A percentile compares a stretch with the other conserved stretches of the same genome.
Conservation (phyloP, 2,888 invertebrate genomes). For the Drosophila anomalata region DNA sequence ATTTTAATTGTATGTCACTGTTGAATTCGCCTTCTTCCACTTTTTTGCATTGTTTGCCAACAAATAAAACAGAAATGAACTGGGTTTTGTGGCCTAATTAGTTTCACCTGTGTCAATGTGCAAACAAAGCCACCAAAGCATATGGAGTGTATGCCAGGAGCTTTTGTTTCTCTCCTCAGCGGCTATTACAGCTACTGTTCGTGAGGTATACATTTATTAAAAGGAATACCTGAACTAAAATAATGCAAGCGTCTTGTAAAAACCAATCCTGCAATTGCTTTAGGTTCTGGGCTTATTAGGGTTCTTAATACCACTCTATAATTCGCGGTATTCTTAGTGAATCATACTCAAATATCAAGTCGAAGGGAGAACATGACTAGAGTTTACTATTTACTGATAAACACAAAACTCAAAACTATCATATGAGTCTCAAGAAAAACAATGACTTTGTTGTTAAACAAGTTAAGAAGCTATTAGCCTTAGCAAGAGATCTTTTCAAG, state of each 20-base stretch:
- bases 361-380: constrained; percentile 9
- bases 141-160: constrained; percentile 45
- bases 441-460: too few relatives aligned
- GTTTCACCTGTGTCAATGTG: constrained; percentile 79
- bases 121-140: constrained; percentile 64
- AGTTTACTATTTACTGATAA: constrained; percentile 17
- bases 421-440: constrained; percentile 13
- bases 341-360: not conserved
- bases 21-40: constrained; percentile 32
- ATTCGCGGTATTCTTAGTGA: not conserved
- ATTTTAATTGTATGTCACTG: constrained; percentile 63
- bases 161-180: constrained; percentile 20
- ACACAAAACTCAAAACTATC: not conserved
- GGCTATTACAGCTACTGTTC: constrained; percentile 1
- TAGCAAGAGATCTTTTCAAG: not conserved
- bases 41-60: constrained; percentile 68
- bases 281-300: too few relatives aligned
- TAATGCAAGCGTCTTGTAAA: too few relatives aligned
- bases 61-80: constrained; percentile 79
- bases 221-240: constrained; percentile 1
- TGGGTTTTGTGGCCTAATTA: constrained; percentile 79
- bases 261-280: too few relatives aligned
- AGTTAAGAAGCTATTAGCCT: not conserved
- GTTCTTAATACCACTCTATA: too few relatives aligned
- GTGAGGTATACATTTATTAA: constrained; percentile 51